phyloP scores from a whole-genome alignment of 2,888 invertebrate genomes.

The Vannuccia rotundouncinata region DNA sequence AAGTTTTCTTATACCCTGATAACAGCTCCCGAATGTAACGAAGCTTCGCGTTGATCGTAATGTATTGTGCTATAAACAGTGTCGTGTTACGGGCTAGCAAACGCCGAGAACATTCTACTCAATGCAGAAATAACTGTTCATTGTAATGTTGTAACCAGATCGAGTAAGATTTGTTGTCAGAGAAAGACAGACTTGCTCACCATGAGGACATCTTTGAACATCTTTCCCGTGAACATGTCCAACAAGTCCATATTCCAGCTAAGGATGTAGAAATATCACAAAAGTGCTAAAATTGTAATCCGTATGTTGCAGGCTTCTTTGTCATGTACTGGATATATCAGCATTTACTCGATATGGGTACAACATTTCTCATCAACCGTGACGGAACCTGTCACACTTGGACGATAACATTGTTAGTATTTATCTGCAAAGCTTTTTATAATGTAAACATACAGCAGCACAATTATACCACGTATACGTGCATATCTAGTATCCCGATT shows the following conservation, averaged over 20 bases:
- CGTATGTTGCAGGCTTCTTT: slow-evolving; percentile 10
- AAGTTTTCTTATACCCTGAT: too few species aligned
- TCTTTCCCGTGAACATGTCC: slow-evolving; percentile 12
- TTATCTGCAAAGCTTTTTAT: neutral
- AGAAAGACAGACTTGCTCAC: slow-evolving; percentile 13
- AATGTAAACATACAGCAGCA: slow-evolving; percentile 9
- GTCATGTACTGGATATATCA: neutral
- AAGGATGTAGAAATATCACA: slow-evolving; percentile 7
- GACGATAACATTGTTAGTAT: neutral
- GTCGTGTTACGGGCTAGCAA: neutral
- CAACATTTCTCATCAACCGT: slow-evolving; percentile 5
- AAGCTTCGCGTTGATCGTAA: neutral
- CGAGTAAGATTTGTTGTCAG: neutral
- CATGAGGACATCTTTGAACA: slow-evolving; percentile 5
- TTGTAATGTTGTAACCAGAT: slow-evolving; percentile 3
- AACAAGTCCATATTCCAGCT: slow-evolving; percentile 18
- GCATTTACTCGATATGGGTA: slow-evolving; percentile 13
- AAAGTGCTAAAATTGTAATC: slow-evolving; percentile 1
- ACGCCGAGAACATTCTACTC: neutral
- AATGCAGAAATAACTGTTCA: slow-evolving; percentile 14
- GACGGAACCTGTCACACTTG: slow-evolving; percentile 12
- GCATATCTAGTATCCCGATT: slow-evolving; percentile 12
- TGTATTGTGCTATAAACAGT: neutral
- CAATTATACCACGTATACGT: slow-evolving; percentile 10
- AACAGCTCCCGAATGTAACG: too few species aligned